phyloP scores from a whole-genome alignment of 1,140 invertebrate species.

The Diplogasteroides magnus region DNA sequence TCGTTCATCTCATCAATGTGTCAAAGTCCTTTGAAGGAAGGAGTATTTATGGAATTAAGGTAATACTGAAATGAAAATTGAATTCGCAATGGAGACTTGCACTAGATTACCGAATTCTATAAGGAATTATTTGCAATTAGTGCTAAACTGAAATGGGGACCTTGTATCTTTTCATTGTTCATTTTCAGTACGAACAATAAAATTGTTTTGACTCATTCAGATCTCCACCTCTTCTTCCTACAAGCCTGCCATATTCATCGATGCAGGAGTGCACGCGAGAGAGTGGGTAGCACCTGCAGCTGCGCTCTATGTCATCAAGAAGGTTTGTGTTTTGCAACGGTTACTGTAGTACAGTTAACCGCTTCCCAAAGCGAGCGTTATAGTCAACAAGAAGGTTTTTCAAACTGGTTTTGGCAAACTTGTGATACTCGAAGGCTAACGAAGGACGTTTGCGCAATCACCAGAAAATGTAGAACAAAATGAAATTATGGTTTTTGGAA shows the following conservation, averaged over 20 bases:
- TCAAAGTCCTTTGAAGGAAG: conserved; percentile 46
- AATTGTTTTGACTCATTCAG: background rate
- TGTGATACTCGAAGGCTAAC: no score
- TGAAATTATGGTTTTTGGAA: no score
- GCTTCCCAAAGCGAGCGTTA: background rate
- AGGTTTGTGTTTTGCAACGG: conserved; percentile 22
- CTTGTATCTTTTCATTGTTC: no score
- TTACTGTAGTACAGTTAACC: background rate
- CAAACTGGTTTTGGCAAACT: no score
- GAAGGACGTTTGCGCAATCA: no score
- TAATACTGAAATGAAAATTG: conserved; percentile 6
- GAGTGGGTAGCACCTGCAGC: conserved; percentile 57
- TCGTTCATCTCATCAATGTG: conserved; percentile 40
- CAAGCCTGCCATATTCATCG: conserved; percentile 54
- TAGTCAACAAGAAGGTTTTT: background rate
- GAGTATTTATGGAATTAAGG: conserved; percentile 39
- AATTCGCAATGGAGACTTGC: conserved; percentile 10
- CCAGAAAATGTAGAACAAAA: no score
- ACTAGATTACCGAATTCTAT: no score
- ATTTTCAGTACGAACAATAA: no score
- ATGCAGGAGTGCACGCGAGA: conserved; percentile 56
- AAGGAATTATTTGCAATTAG: no score
- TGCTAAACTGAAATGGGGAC: no score
- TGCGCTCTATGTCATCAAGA: conserved; percentile 55
- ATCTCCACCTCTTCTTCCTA: conserved; percentile 15